Conservation (phyloP, 2,797 vertebrate genomes). For the Crenuchus spilurus region DNA sequence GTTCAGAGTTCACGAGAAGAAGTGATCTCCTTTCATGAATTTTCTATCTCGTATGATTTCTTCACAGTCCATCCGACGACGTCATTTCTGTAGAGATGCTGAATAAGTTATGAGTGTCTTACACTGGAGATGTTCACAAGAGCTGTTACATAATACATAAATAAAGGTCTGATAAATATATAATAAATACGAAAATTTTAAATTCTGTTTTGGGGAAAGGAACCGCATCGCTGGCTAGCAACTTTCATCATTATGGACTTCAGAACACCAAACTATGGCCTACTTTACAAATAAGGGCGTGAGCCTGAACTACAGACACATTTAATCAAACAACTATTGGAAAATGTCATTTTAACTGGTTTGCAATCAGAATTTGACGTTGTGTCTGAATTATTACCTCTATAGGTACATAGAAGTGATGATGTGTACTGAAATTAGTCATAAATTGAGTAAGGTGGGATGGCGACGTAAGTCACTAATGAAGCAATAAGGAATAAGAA, state of each 20-base stretch:
- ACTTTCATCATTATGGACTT: slow-evolving; percentile 4
- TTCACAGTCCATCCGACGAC: slow-evolving; percentile 7
- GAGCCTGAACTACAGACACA: not conserved
- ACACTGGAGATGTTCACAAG: slow-evolving; percentile 16
- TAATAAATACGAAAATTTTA: slow-evolving; percentile 29
- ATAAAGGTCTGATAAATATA: slow-evolving; percentile 40
- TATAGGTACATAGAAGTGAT: not conserved
- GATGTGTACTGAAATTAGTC: not conserved
- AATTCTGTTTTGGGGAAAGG: not conserved
- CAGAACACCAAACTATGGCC: not conserved
- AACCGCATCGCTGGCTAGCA: slow-evolving; percentile 15
- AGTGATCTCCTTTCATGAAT: slow-evolving; percentile 22
- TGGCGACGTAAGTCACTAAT: too few relatives aligned
- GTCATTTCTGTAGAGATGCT: slow-evolving; percentile 18
- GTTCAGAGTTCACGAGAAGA: slow-evolving; percentile 4
- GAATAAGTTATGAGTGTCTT: slow-evolving; percentile 41
- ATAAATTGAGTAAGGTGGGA: too few relatives aligned
- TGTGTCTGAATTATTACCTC: too few relatives aligned
- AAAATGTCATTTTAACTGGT: not conserved
- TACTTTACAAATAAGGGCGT: slow-evolving; percentile 7
- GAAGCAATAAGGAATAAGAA: too few relatives aligned
- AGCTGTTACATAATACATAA: slow-evolving; percentile 43
- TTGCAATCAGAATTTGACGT: too few relatives aligned
- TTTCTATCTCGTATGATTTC: slow-evolving; percentile 12
- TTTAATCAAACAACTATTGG: not conserved